Base-by-base conservation (phyloP, 2,797 vertebrate genomes). In the Meriones psammophilus region DNA sequence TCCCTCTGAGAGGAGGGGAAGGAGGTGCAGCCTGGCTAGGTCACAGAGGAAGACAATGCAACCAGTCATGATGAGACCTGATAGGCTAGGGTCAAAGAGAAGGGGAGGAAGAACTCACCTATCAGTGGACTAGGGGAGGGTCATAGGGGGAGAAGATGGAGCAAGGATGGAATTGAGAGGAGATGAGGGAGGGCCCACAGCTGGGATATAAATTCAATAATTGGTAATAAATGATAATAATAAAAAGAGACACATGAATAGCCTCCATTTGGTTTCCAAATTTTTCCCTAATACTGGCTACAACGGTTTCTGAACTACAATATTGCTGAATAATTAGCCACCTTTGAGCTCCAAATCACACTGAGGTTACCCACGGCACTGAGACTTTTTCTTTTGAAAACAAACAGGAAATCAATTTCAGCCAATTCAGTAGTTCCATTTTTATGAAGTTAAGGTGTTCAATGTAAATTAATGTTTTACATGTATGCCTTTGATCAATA, bases 381-480 rank as follows among this genome's bases (percentile, higher is more conserved):
- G 92, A 89, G 89, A 97, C 96, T 97, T 98, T 98, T 98, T 98
- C 97, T 98, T 90, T 95, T 93, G 87, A 98, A 98, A 98, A 97
- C 46, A 97, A 98, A 98, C 97, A 68, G 4, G 95, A 98, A 98
- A 98, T 98, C 95, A 0, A 98, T 98, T 96, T 88, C 81, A 97
- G 83, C 97, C 98, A 98, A 98, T 98, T 96, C 94, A 97, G 96
- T 98, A 98, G 98, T 98, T 98, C 92, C 92, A 36, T 94, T 98
- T 50, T 98, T 98, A 98, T 96, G 98, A 98, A 97, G 97, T 98
- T 98, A 98, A 2, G 46, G 91, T 97, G 88, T 88, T 98, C 97
- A 76, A 94, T 98, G 97, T 97, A 98, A 98, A 98, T 98, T 97
- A 98, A 98, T 98, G 98, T 98, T 98, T 98, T 98, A 97, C 98